Conservation (phyloP, 2,797 vertebrate species). For the Microtus obscurus region DNA sequence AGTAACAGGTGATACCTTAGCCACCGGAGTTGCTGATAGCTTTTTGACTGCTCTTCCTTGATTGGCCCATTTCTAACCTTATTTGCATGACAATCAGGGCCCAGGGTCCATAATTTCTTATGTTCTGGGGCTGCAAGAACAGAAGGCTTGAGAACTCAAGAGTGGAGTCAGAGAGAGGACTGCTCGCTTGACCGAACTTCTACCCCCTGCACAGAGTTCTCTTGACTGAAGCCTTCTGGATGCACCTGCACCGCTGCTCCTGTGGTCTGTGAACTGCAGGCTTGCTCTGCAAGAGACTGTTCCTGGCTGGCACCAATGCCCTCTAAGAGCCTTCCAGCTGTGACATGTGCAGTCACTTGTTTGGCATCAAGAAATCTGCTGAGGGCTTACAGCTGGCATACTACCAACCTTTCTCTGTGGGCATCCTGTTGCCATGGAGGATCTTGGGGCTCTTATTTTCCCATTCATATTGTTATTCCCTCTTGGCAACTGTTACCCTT, state of each 20-base stretch:
- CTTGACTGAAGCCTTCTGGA: neutral
- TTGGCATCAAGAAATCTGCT: neutral
- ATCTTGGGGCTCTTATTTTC: neutral
- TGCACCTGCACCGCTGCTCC: neutral
- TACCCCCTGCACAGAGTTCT: neutral
- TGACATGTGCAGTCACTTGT: neutral
- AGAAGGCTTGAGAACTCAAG: neutral
- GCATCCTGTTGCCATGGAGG: neutral
- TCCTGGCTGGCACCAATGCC: neutral
- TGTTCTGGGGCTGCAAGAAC: neutral
- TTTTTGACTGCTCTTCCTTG: neutral
- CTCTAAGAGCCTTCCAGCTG: neutral
- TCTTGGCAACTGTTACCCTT: neutral
- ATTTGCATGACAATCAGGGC: neutral
- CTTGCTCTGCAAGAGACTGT: neutral
- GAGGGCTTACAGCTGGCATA: neutral
- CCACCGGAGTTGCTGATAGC: neutral
- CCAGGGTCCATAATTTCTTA: neutral
- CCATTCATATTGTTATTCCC: neutral
- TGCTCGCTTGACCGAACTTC: neutral
- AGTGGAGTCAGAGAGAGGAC: neutral
- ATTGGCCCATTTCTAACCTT: neutral
- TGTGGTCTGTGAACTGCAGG: neutral
- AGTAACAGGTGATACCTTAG: neutral
- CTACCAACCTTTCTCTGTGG: neutral